Conservation (phyloP, 2,888 invertebrate species). For the Antitype chi region DNA sequence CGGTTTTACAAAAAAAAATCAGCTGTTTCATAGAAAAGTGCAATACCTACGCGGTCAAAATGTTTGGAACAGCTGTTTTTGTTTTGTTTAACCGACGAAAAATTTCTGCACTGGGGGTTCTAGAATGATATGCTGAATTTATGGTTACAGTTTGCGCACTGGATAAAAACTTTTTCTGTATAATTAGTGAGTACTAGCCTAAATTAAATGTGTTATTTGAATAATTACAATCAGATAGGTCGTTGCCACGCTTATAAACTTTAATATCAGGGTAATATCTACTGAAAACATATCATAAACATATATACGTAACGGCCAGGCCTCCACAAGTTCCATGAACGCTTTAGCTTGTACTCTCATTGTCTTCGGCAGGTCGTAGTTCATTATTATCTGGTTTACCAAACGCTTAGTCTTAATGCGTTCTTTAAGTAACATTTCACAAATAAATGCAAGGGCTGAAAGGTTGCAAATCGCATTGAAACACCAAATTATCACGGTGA, state of each 20-base stretch:
- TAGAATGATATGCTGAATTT: too few species aligned
- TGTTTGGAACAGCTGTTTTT: too few species aligned
- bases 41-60: too few species aligned
- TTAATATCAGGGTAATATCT: constrained; percentile 80
- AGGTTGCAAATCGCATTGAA: constrained; percentile 69
- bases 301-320: constrained; percentile 76
- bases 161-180: too few species aligned
- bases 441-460: constrained; percentile 72
- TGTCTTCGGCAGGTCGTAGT: constrained; percentile 76
- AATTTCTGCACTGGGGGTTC: too few species aligned
- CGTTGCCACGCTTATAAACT: constrained; percentile 81
- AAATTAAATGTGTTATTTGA: constrained; percentile 68
- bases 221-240: constrained; percentile 83
- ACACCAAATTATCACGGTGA: constrained; percentile 73
- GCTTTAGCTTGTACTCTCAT: constrained; percentile 77
- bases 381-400: constrained; percentile 80
- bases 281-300: constrained; percentile 82
- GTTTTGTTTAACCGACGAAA: too few species aligned
- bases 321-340: constrained; percentile 79
- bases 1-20: too few species aligned
- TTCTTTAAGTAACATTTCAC: constrained; percentile 73
- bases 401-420: constrained; percentile 74
- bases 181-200: not conserved
- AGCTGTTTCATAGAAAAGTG: too few species aligned
- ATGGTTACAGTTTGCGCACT: too few species aligned